These are phyloP conservation scores for Pyrochroa serraticornis DNA, from an alignment of 2,888 invertebrate genomes.

Conservation along the genomic window DNA sequence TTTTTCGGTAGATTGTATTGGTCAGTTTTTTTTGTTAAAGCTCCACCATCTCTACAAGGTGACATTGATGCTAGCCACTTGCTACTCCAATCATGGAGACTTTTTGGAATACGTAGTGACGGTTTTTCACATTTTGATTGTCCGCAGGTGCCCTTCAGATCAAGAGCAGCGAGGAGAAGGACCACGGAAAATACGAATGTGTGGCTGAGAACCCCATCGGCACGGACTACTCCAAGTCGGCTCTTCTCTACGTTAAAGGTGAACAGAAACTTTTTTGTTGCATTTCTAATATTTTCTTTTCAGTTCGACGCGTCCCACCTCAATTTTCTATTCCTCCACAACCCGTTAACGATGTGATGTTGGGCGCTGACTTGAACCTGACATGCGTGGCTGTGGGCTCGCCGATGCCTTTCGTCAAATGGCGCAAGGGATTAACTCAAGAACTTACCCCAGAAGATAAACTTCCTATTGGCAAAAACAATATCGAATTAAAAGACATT, in stretches of 20 bases:
- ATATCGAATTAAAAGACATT: slow-evolving; percentile 84
- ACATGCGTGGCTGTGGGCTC: slow-evolving; percentile 98
- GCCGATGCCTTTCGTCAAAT: slow-evolving; percentile 97
- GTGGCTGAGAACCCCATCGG: slow-evolving; percentile 93
- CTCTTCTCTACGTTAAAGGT: slow-evolving; percentile 93
- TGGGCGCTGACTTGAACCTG: slow-evolving; percentile 88
- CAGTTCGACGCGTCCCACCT: slow-evolving; percentile 93
- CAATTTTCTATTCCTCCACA: slow-evolving; percentile 94
- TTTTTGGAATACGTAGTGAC: too few species aligned
- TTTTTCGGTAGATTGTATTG: too few species aligned
- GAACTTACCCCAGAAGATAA: slow-evolving; percentile 90
- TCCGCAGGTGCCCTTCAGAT: slow-evolving; percentile 87
- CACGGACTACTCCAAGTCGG: slow-evolving; percentile 89
- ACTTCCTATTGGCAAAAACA: slow-evolving; percentile 84
- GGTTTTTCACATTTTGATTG: not conserved
- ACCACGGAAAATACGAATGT: slow-evolving; percentile 96
- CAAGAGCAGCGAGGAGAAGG: slow-evolving; percentile 85
- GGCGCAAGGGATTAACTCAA: slow-evolving; percentile 81
- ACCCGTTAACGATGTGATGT: slow-evolving; percentile 84
- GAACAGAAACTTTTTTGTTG: slow-evolving; percentile 42
- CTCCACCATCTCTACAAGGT: too few species aligned
- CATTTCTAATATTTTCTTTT: slow-evolving; percentile 39
- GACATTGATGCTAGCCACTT: too few species aligned
- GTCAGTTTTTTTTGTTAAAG: too few species aligned
- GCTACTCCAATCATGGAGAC: too few species aligned